A percentile compares a stretch with the other conserved stretches of the same genome.
Evolutionary conservation across 1,140 invertebrate genomes (phyloP).

Genomic region (Tenebrio molitor): DNA sequence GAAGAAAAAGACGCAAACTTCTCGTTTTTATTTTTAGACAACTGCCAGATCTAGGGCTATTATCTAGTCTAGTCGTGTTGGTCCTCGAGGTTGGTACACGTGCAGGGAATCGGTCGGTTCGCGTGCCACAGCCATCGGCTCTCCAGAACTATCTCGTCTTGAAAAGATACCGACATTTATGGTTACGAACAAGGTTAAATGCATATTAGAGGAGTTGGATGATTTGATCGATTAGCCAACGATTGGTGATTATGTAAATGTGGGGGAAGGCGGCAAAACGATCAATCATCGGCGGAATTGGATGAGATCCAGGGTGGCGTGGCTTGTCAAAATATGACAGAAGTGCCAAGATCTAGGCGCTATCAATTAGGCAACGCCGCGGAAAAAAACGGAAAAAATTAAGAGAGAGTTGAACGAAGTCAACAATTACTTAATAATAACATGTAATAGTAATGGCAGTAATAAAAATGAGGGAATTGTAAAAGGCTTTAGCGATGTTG

Average conservation of each 20-base stretch:
- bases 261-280: not conserved
- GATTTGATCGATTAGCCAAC: slow-evolving; percentile 35
- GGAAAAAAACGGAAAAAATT: too few relatives aligned
- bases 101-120: slow-evolving; percentile 22
- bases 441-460: too few relatives aligned
- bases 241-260: slow-evolving; percentile 35
- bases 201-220: slow-evolving; percentile 5
- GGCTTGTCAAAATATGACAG: too few relatives aligned
- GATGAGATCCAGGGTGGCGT: not conserved
- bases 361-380: too few relatives aligned
- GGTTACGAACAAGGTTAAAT: not conserved
- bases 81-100: slow-evolving; percentile 13
- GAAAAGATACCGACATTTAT: slow-evolving; percentile 31
- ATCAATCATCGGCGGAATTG: slow-evolving; percentile 3
- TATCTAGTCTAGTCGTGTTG: slow-evolving; percentile 12
- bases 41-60: too few relatives aligned
- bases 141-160: slow-evolving; percentile 18
- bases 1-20: too few relatives aligned
- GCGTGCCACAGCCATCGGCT: slow-evolving; percentile 9
- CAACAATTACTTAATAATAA: too few relatives aligned
- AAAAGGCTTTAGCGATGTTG: too few relatives aligned
- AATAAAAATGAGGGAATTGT: too few relatives aligned
- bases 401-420: too few relatives aligned
- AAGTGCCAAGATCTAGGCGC: too few relatives aligned
- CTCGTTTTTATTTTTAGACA: too few relatives aligned